Evolutionary conservation across 2,888 invertebrate species (phyloP), one percentile per base, ranked within the genome.

Genomic region (Acronicta aceris): DNA sequence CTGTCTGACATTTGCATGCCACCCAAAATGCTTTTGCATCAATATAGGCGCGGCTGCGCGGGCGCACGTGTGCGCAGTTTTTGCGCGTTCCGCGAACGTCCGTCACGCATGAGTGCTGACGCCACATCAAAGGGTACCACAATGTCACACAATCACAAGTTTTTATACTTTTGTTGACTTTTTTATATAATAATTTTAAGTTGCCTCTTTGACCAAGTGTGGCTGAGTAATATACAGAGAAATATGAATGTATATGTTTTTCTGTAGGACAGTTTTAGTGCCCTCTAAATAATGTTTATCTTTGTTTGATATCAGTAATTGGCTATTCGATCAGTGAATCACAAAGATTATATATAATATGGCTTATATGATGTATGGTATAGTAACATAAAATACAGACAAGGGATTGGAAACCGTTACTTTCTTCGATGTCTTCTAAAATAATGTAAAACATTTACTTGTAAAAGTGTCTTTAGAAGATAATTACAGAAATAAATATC

Each of bases 81-180:
- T 71, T 66, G 79, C 71, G 55, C 55, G 60, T 80, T 80, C 80
- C 63, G 66, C 74, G 80, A 80, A 80, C 65, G 66, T 56, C 59
- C 64, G 67, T 60, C 67, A 72, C 69, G 64, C 51, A 53, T 49
- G 57, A 43, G 50, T 30, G 64, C 58, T 59, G 51, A 65, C 64
- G 72, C 68, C 64, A 79, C 72, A 64, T 79, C 79, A 79, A 79
- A 79, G 78, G 76, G 71, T 59, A 62, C 71, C 56, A 70, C 70
- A 70, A 71, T 70, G 70, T 70, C 70, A 71, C 49, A 47, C 53
- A 45, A 66, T 66, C 61, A 45, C 46, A 41, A 25, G 48, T 65
- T 69, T 54, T 68, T 65, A 50, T 54, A 33, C n/a, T 5, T 17
- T 40, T 27, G 7, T 40, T 12, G 1, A 36, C 13, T 50, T 69